Conservation (phyloP, 2,888 invertebrate species). For the Lordiphosa andalusiaca region DNA sequence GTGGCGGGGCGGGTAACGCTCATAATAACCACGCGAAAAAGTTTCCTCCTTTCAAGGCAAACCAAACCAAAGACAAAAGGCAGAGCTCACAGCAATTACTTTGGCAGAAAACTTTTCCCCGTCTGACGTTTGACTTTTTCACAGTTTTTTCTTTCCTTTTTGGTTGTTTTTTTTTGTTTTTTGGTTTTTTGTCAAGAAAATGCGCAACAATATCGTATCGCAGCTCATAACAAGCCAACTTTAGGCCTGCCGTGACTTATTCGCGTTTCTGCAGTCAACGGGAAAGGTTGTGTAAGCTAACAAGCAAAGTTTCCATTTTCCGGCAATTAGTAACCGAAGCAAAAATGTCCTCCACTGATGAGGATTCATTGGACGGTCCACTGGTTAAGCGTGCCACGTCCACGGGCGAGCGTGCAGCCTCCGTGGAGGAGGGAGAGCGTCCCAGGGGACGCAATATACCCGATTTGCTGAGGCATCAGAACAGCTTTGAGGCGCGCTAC, state of each 20-base stretch:
- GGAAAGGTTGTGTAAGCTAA: constrained; percentile 44
- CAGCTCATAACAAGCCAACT: constrained; percentile 25
- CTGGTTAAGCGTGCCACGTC: constrained; percentile 40
- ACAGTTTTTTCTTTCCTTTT: not conserved
- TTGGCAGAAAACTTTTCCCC: constrained; percentile 50
- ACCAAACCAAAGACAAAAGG: constrained; percentile 45
- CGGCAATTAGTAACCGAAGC: constrained; percentile 50
- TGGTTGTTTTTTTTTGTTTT: not conserved
- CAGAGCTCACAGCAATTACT: constrained; percentile 63
- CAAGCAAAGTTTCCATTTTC: constrained; percentile 58
- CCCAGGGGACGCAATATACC: constrained; percentile 29
- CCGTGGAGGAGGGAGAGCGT: constrained; percentile 12
- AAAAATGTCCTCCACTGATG: constrained; percentile 56
- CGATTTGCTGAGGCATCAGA: constrained; percentile 66
- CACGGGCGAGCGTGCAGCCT: constrained; percentile 12
- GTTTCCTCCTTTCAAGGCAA: constrained; percentile 41
- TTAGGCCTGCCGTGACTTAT: constrained; percentile 66
- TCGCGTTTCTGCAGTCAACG: constrained; percentile 55
- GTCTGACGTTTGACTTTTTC: constrained; percentile 58
- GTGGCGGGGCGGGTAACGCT: constrained; percentile 10
- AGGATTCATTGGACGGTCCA: constrained; percentile 53
- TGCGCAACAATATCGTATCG: constrained; percentile 60
- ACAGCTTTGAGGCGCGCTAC: constrained; percentile 79
- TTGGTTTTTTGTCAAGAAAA: constrained; percentile 43
- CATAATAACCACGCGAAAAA: constrained; percentile 14